phyloP scores from a whole-genome alignment of 2,113 vertebrate species.

The Arothron firmamentum region DNA sequence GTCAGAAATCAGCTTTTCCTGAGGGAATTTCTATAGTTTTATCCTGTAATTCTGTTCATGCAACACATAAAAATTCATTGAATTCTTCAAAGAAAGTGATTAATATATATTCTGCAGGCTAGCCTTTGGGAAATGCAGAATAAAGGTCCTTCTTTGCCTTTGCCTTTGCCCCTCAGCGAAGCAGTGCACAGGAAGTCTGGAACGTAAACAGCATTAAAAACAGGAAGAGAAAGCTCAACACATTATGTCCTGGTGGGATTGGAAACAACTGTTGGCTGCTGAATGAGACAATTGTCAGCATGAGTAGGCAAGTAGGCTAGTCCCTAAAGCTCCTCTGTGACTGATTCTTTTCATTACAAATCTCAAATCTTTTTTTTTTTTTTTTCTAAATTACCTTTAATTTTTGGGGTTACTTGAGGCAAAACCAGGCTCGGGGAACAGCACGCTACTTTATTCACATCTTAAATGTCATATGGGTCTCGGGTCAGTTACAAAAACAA shows the following conservation, averaged over 20 bases:
- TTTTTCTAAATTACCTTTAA: conserved; percentile 16
- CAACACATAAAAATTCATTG: not conserved
- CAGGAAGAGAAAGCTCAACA: conserved; percentile 30
- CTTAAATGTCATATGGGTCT: conserved; percentile 42
- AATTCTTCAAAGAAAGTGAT: too few species aligned
- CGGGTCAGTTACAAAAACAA: conserved; percentile 23
- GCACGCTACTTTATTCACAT: conserved; percentile 25
- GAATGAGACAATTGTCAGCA: conserved; percentile 33
- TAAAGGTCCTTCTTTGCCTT: conserved; percentile 19
- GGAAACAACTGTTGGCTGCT: conserved; percentile 30
- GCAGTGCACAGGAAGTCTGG: conserved; percentile 27
- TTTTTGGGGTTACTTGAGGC: conserved; percentile 6
- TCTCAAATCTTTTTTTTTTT: conserved; percentile 25
- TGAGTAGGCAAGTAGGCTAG: conserved; percentile 14
- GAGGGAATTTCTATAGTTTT: conserved; percentile 31
- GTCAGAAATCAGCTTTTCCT: conserved; percentile 42
- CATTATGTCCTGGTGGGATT: conserved; percentile 13
- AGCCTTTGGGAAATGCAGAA: conserved; percentile 31
- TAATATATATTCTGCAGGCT: not conserved
- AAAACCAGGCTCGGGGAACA: conserved; percentile 10
- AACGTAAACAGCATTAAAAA: conserved; percentile 30
- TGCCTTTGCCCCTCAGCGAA: conserved; percentile 18
- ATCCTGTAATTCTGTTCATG: conserved; percentile 11
- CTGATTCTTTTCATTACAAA: conserved; percentile 12
- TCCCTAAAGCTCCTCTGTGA: conserved; percentile 20